Percentiles rank a stretch among this genome's conserved stretches.
These are phyloP conservation scores for Epizoanthus scotinus DNA, from an alignment of 92 coral and sea anemone genomes.

Conservation along the genomic window DNA sequence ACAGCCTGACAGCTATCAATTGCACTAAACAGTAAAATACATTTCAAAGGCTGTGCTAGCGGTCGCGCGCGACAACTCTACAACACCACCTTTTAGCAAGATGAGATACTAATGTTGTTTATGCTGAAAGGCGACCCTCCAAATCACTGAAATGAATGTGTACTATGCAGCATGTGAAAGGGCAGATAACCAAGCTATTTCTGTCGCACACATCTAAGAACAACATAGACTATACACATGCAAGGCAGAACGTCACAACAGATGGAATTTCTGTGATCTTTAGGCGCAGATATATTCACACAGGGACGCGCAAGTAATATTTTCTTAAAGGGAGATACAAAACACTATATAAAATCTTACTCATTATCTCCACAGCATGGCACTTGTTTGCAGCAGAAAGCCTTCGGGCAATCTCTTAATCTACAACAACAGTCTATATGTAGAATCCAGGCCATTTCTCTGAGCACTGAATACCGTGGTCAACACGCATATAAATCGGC, in stretches of 20 bases:
- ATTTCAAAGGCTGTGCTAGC: not conserved
- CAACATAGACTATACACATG: too few species aligned
- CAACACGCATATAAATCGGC: too few species aligned
- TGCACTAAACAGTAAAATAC: conserved; percentile 27
- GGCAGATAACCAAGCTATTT: conserved; percentile 29
- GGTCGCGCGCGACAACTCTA: not conserved
- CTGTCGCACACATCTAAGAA: not conserved
- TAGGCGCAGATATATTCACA: too few species aligned
- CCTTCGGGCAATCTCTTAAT: not conserved
- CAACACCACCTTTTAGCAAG: conserved; percentile 18
- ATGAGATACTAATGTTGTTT: conserved; percentile 21
- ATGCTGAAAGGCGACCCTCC: conserved; percentile 13
- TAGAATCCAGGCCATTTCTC: not conserved
- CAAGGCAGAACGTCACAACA: too few species aligned
- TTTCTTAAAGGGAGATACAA: conserved; percentile 3
- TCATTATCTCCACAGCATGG: conserved; percentile 23
- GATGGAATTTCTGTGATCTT: too few species aligned
- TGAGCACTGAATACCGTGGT: not conserved
- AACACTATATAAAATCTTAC: conserved; percentile 19
- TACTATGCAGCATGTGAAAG: conserved; percentile 10
- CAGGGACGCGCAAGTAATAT: not conserved
- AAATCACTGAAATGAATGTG: not conserved
- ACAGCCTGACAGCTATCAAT: conserved; percentile 15
- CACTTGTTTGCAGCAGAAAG: not conserved
- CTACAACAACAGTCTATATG: not conserved